A percentile compares a stretch with the other conserved stretches of the same genome.
These are phyloP conservation scores for Ameiurus melas DNA, from an alignment of 2,113 vertebrate genomes.

Conservation along the genomic window DNA sequence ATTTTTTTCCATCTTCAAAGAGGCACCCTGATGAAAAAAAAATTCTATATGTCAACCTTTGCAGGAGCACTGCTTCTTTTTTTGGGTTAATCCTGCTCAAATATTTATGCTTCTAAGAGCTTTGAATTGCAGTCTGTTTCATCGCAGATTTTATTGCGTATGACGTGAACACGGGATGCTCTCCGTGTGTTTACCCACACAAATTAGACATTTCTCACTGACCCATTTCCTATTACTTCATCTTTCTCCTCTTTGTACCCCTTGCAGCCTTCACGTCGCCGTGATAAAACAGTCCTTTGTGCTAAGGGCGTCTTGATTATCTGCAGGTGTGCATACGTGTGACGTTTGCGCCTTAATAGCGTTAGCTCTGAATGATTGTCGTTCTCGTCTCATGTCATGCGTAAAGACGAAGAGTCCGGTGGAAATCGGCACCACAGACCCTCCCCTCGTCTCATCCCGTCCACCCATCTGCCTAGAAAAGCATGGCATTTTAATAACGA, in stretches of 20 bases:
- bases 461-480: background rate
- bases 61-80: background rate
- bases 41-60: slow-evolving; percentile 17
- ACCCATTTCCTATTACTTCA: slow-evolving; percentile 17
- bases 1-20: slow-evolving; percentile 2
- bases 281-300: background rate
- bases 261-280: background rate
- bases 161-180: slow-evolving; percentile 33
- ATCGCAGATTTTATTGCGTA: slow-evolving; percentile 47
- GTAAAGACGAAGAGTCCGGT: background rate
- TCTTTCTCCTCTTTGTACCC: background rate
- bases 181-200: slow-evolving; percentile 45
- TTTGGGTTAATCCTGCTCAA: slow-evolving; percentile 44
- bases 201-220: slow-evolving; percentile 57
- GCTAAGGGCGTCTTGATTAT: background rate
- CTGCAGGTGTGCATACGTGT: background rate
- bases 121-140: slow-evolving; percentile 55
- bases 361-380: background rate
- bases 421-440: background rate
- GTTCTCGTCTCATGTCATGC: background rate
- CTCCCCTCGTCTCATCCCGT: background rate
- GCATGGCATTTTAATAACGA: background rate
- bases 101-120: slow-evolving; percentile 38
- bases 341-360: background rate
- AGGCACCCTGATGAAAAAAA: slow-evolving; percentile 13